These are phyloP conservation scores for Lycopodina hypogea DNA, from an alignment of 37 sponge, comb jelly and placozoan genomes.

Conservation along the genomic window DNA sequence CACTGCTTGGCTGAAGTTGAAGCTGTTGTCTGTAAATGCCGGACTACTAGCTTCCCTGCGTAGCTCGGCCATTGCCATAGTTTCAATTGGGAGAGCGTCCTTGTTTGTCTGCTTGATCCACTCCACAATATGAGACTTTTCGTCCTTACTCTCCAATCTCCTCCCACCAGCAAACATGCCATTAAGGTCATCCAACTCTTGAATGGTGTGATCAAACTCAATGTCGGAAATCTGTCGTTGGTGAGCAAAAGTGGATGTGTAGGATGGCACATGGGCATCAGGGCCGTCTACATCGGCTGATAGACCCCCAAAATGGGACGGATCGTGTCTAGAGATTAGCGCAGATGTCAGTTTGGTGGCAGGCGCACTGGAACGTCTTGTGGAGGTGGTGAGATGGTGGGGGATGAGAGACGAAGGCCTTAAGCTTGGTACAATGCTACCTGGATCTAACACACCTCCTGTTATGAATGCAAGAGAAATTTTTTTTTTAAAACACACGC, in stretches of 20 bases:
- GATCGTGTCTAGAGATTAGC: too few relatives aligned
- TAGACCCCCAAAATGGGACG: too few relatives aligned
- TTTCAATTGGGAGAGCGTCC: slow-evolving; percentile 6
- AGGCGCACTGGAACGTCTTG: too few relatives aligned
- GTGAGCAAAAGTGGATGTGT: neutral
- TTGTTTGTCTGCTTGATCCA: slow-evolving; percentile 35
- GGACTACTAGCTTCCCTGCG: slow-evolving; percentile 28
- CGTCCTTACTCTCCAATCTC: neutral
- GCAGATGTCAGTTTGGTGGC: too few relatives aligned
- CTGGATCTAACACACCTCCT: too few relatives aligned
- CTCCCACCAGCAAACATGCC: neutral
- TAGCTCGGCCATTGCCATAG: neutral
- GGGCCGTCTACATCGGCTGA: too few relatives aligned
- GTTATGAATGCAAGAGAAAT: too few relatives aligned
- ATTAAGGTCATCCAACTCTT: neutral
- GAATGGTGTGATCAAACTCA: neutral
- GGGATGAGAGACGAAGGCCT: too few relatives aligned
- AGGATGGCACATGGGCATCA: too few relatives aligned
- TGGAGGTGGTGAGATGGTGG: too few relatives aligned
- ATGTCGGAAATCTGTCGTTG: neutral
- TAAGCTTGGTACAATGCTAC: too few relatives aligned
- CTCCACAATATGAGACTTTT: slow-evolving; percentile 22
- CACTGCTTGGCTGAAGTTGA: slow-evolving; percentile 25
- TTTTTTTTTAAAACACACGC: too few relatives aligned
- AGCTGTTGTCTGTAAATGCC: slow-evolving; percentile 31